Percentiles rank a stretch among this genome's conserved stretches.
phyloP scores from a whole-genome alignment of 2,888 invertebrate species.

The Metalampra italica region DNA sequence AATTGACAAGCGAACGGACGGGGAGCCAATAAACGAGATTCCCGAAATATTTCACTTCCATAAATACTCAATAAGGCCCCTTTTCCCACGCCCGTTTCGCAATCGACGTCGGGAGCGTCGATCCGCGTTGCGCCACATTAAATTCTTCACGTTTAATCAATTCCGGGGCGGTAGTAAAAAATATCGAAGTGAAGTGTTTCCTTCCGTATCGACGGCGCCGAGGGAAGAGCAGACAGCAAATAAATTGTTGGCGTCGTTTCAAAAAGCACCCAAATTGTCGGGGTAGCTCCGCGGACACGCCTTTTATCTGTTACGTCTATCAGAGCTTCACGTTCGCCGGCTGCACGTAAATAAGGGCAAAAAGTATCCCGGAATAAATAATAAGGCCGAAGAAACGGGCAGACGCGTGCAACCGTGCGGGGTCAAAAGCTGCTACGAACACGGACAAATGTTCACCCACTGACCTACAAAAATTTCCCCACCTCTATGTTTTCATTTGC shows the following conservation, averaged over 20 bases:
- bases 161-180: slow-evolving; percentile 51
- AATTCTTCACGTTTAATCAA: slow-evolving; percentile 71
- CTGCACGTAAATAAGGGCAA: slow-evolving; percentile 56
- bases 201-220: slow-evolving; percentile 54
- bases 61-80: slow-evolving; percentile 53
- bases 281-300: slow-evolving; percentile 61
- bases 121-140: slow-evolving; percentile 59
- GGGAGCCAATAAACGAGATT: slow-evolving; percentile 51
- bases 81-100: slow-evolving; percentile 52
- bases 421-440: slow-evolving; percentile 42
- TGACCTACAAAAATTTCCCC: slow-evolving; percentile 19
- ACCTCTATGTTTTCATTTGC: background rate
- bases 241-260: slow-evolving; percentile 71
- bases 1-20: slow-evolving; percentile 48
- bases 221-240: slow-evolving; percentile 57
- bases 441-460: slow-evolving; percentile 8
- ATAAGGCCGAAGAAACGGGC: slow-evolving; percentile 36
- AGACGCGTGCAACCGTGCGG: slow-evolving; percentile 35
- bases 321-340: slow-evolving; percentile 45
- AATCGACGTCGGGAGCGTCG: slow-evolving; percentile 42
- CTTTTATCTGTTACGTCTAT: slow-evolving; percentile 75
- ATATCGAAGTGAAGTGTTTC: slow-evolving; percentile 57
- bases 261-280: slow-evolving; percentile 65
- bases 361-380: slow-evolving; percentile 48
- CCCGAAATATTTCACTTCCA: slow-evolving; percentile 51